A percentile compares a stretch with the other conserved stretches of the same genome.
These are phyloP conservation scores for Drosophila equinoxialis DNA, from an alignment of 1,140 invertebrate species.

Conservation along the genomic window DNA sequence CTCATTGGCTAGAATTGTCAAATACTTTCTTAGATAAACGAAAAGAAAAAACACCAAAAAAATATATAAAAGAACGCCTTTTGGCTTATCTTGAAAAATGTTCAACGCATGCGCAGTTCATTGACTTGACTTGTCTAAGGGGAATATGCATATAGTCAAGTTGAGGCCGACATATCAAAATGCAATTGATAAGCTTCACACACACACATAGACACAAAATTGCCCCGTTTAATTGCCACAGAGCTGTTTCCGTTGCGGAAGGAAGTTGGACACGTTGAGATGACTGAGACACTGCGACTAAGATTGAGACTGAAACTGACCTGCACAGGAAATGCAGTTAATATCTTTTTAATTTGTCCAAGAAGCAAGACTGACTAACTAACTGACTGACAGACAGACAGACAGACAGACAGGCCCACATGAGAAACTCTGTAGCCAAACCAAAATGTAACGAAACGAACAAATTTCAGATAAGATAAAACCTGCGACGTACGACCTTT, in stretches of 20 bases:
- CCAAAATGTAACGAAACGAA: constrained; percentile 12
- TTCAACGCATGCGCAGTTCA: constrained; percentile 69
- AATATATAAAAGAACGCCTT: constrained; percentile 31
- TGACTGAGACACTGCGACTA: background rate
- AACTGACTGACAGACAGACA: background rate
- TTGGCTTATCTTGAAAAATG: constrained; percentile 57
- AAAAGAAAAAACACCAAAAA: constrained; percentile 41
- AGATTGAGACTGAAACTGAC: background rate
- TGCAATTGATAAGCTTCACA: constrained; percentile 74
- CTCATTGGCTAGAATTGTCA: constrained; percentile 60
- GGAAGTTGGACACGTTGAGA: constrained; percentile 59
- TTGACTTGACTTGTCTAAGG: constrained; percentile 45
- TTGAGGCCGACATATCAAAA: constrained; percentile 47
- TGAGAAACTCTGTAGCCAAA: constrained; percentile 33
- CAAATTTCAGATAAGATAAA: constrained; percentile 66
- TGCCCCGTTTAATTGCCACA: constrained; percentile 21
- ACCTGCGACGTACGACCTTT: constrained; percentile 70
- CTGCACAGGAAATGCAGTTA: constrained; percentile 73
- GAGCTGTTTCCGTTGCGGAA: constrained; percentile 71
- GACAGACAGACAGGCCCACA: constrained; percentile 29
- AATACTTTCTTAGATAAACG: constrained; percentile 67
- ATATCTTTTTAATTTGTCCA: constrained; percentile 68
- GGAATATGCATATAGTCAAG: constrained; percentile 50
- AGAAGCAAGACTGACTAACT: constrained; percentile 18
- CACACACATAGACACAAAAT: constrained; percentile 36